These are phyloP conservation scores for Liposcelis brunnea DNA, from an alignment of 2,888 invertebrate genomes.

Conservation along the genomic window DNA sequence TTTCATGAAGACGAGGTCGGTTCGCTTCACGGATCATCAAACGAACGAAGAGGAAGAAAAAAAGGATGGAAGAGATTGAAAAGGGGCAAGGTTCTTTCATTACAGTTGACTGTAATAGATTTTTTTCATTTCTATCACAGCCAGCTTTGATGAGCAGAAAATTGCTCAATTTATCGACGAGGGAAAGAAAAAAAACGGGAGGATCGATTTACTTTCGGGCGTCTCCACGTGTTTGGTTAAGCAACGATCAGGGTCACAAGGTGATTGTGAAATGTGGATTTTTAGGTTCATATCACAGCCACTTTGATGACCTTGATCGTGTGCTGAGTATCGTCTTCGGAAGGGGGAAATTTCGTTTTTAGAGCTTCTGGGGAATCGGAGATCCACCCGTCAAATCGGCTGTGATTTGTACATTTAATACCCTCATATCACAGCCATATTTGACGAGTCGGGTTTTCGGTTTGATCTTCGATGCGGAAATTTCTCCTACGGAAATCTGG, in stretches of 20 bases:
- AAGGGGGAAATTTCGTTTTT: background rate
- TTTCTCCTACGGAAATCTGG: no score
- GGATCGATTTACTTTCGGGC: conserved; percentile 17
- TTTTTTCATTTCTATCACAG: conserved; percentile 59
- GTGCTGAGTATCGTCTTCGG: background rate
- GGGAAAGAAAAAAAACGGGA: conserved; percentile 7
- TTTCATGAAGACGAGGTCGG: conserved; percentile 57
- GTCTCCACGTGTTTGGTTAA: conserved; percentile 1
- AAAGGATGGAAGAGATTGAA: conserved; percentile 8
- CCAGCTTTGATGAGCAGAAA: conserved; percentile 89
- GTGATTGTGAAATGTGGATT: conserved; percentile 65
- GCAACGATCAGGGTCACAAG: conserved; percentile 44
- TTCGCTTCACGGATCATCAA: no score
- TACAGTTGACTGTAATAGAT: conserved; percentile 47
- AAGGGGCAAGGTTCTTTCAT: conserved; percentile 9
- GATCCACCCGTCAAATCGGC: conserved; percentile 56
- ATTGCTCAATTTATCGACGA: background rate
- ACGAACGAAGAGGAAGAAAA: no score
- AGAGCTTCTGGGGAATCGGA: conserved; percentile 18
- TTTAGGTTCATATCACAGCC: conserved; percentile 82
- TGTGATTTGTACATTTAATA: conserved; percentile 49
- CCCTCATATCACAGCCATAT: conserved; percentile 83
- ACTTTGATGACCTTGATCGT: conserved; percentile 82
- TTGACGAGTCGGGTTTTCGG: conserved; percentile 72
- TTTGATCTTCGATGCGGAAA: conserved; percentile 21